Evolutionary conservation across 2,113 vertebrate species (phyloP).

Genomic region (Salvelinus namaycush): DNA sequence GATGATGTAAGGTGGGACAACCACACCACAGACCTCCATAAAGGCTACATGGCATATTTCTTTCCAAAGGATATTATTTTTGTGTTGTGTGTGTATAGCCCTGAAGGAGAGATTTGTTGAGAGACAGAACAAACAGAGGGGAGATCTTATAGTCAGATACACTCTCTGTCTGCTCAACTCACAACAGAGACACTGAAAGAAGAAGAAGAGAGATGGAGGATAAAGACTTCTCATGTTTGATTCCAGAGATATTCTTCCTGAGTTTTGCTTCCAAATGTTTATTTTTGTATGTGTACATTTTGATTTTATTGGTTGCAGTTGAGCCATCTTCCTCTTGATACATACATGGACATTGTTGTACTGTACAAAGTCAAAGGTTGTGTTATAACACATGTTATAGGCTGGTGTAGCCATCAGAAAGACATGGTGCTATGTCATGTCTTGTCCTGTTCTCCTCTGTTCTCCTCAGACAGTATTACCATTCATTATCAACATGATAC

Average conservation of each 20-base stretch:
- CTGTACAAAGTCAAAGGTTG: slow-evolving; percentile 29
- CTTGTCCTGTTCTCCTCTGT: slow-evolving; percentile 33
- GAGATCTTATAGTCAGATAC: slow-evolving; percentile 29
- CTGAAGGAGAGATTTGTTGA: slow-evolving; percentile 33
- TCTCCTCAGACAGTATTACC: slow-evolving; percentile 2
- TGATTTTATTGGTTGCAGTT: slow-evolving; percentile 58
- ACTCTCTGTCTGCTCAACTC: slow-evolving; percentile 31
- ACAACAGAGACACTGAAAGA: slow-evolving; percentile 10
- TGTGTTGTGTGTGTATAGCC: slow-evolving; percentile 33
- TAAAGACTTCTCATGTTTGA: slow-evolving; percentile 28
- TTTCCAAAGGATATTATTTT: slow-evolving; percentile 41
- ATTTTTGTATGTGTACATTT: slow-evolving; percentile 74
- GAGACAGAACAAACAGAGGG: slow-evolving; percentile 42
- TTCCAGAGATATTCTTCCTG: slow-evolving; percentile 36
- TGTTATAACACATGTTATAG: slow-evolving; percentile 3
- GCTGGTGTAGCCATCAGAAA: slow-evolving; percentile 1
- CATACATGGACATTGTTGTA: slow-evolving; percentile 31
- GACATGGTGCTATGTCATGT: slow-evolving; percentile 30
- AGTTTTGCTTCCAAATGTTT: slow-evolving; percentile 63
- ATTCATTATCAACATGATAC: slow-evolving; percentile 28
- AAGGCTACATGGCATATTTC: slow-evolving; percentile 40
- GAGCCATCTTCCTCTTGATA: slow-evolving; percentile 25
- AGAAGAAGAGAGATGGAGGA: neutral
- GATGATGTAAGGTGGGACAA: neutral
- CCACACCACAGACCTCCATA: neutral